Evolutionary conservation across 1,140 invertebrate genomes (phyloP).

Genomic region (Odontomachus brunneus): DNA sequence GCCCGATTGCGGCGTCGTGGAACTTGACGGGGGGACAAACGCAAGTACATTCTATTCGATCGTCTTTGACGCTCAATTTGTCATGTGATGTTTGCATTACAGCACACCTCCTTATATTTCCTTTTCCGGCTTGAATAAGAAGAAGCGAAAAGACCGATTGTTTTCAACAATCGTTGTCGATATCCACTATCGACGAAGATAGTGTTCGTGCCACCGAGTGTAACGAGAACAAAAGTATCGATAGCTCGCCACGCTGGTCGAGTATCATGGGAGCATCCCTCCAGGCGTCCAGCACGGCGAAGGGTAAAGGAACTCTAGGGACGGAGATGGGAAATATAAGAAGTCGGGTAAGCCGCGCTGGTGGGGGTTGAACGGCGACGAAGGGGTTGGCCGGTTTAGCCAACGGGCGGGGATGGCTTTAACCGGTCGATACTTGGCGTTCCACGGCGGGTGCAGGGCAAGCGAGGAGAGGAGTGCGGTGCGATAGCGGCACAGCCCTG

Average conservation of each 20-base stretch:
- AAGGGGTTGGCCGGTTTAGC: slow-evolving; percentile 67
- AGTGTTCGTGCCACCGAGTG: background rate
- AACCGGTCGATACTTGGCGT: slow-evolving; percentile 72
- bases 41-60: slow-evolving; percentile 17
- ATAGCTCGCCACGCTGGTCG: slow-evolving; percentile 2
- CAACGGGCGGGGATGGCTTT: slow-evolving; percentile 69
- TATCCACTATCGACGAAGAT: background rate
- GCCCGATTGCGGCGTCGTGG: background rate
- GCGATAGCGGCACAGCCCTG: slow-evolving; percentile 53
- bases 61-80: background rate
- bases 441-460: slow-evolving; percentile 39
- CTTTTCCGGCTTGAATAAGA: too few relatives aligned
- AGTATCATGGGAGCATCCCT: background rate
- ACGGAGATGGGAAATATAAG: slow-evolving; percentile 56
- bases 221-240: slow-evolving; percentile 1
- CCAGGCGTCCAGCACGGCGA: background rate
- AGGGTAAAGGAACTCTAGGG: background rate
- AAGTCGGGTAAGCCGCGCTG: slow-evolving; percentile 54
- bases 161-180: too few relatives aligned
- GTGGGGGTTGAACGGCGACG: slow-evolving; percentile 26
- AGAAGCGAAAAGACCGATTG: too few relatives aligned
- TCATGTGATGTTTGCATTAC: too few relatives aligned
- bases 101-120: too few relatives aligned
- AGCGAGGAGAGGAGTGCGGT: slow-evolving; percentile 40
- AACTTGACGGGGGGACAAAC: background rate